A percentile compares a stretch with the other conserved stretches of the same genome.
Conservation (phyloP, 1,140 invertebrate genomes). For the Galleria mellonella region DNA sequence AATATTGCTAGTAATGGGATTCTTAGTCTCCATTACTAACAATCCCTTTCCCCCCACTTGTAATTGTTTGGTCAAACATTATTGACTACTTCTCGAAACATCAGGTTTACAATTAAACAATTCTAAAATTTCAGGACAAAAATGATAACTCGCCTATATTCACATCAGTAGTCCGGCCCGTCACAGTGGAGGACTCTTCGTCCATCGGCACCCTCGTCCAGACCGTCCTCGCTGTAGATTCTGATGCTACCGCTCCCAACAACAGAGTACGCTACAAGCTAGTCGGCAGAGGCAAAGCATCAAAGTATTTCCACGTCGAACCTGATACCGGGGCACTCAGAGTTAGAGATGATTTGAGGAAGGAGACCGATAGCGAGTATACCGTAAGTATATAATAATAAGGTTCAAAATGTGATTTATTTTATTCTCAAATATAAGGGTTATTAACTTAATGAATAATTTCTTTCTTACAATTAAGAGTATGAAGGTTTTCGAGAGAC, state of each 20-base stretch:
- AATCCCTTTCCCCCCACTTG: too few species aligned
- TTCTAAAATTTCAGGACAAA: constrained; percentile 76
- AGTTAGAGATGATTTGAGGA: constrained; percentile 87
- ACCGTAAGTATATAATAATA: constrained; percentile 62
- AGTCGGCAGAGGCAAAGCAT: constrained; percentile 84
- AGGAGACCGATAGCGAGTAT: constrained; percentile 90
- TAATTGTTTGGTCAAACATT: too few species aligned
- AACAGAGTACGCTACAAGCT: constrained; percentile 89
- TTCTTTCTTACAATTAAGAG: neutral
- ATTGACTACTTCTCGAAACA: too few species aligned
- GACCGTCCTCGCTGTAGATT: constrained; percentile 85
- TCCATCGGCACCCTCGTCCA: constrained; percentile 87
- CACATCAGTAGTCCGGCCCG: constrained; percentile 84
- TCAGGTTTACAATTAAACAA: too few species aligned
- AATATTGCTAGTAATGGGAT: too few species aligned
- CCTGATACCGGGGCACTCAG: constrained; percentile 85
- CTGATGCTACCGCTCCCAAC: constrained; percentile 86
- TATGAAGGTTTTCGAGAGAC: too few species aligned
- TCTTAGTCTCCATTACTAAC: too few species aligned
- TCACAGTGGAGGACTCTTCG: constrained; percentile 88
- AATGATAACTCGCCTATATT: constrained; percentile 92
- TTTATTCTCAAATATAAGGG: too few species aligned
- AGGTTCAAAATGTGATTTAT: too few species aligned
- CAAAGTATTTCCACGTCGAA: constrained; percentile 91
- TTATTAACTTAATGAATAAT: too few species aligned